Conservation (phyloP, 1,140 invertebrate species). For the Sipha flava region DNA sequence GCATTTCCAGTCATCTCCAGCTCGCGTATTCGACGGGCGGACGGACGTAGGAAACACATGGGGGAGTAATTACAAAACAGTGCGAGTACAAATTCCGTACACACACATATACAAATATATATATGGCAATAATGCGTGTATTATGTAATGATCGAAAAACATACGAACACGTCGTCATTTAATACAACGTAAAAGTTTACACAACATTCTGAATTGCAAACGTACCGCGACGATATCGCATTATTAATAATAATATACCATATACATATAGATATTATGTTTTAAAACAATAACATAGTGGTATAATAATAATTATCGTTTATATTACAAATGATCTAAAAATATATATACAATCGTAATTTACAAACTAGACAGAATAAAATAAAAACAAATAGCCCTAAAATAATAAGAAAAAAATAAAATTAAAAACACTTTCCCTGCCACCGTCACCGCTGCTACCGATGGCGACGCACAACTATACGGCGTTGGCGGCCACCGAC, state of each 20-base stretch:
- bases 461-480: neutral
- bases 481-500: neutral
- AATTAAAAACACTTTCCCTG: neutral
- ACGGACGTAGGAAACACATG: no score
- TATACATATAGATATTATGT: no score
- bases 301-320: neutral
- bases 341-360: constrained; percentile 10
- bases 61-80: no score
- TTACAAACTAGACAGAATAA: neutral
- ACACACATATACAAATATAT: no score
- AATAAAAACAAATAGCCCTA: constrained; percentile 6
- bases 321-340: constrained; percentile 17
- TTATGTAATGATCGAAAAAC: neutral
- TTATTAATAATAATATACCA: no score
- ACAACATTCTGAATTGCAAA: no score
- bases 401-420: neutral
- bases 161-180: neutral
- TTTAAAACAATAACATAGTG: neutral
- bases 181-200: neutral
- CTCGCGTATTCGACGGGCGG: no score
- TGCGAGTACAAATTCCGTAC: no score
- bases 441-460: neutral
- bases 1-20: no score
- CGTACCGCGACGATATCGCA: neutral
- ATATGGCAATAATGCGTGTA: no score